Base-by-base conservation (phyloP, 2,797 vertebrate species). In the Rhynchonycteris naso region DNA sequence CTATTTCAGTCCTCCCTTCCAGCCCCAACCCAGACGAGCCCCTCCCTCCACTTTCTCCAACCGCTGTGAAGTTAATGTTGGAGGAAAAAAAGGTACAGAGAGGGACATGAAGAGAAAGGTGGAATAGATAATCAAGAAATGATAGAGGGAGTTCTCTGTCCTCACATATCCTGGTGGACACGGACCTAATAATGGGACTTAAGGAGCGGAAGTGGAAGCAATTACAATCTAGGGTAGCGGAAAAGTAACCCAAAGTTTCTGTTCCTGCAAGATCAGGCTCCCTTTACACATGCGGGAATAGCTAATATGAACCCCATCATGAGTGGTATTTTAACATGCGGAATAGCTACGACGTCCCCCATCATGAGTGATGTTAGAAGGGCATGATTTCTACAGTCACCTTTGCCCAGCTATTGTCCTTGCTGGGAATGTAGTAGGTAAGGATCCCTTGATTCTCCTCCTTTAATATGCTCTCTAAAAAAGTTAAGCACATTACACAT, bases 371-470 rank as follows among this genome's bases (percentile, higher is more conserved):
- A 8, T 38, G 43, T 80, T 82, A 85, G 33, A 94, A 87, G n/a
- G 59, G 26, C 5, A 19, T 61, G 8, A 54, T 43, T 93, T 81
- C 38, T 56, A 38, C 3, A 26, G 7, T 96, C 86, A 96, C 96
- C 91, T 97, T 95, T 90, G 86, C 94, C 97, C 96, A 97, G 76
- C 43, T 74, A 3, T 91, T 95, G 84, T 96, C 84, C 84, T 96
- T 94, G 43, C 61, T 95, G 38, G 95, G 93, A 85, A 97, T 82
- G 72, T 79, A 74, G 88, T 96, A 97, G 69, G 38, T 84, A 91
- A 97, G 87, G 59, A 82, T 74, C 22, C 66, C 61, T 94, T 95
- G 94, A 61, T 66, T 90, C 47, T 92, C 72, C 24, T 96, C 87
- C 69, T 95, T 89, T 72, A 97, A 87, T 26, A 43, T 0, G 54